Base-by-base conservation (phyloP, 2,888 invertebrate species). In the Mythimna pallens region DNA sequence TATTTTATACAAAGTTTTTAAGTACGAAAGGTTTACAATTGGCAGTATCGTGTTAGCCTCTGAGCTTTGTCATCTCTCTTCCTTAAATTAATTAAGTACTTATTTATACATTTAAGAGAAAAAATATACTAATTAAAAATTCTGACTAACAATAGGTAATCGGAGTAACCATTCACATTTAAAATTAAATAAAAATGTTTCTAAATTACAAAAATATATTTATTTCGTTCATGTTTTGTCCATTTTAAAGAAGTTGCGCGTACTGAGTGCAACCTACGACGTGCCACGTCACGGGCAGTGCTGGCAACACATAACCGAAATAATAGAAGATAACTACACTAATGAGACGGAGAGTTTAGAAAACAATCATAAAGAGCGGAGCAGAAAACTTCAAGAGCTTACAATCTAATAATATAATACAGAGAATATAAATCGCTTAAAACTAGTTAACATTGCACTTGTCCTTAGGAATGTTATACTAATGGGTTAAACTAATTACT, bases 371-470 rank as follows among this genome's bases (percentile, higher is more conserved):
- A 70, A 82, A 82, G 73, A 84, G 65, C 71, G 86, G 81, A 86
- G 86, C 83, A 83, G 75, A 78, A 86, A 83, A 71, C 76, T 78
- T 82, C 78, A 76, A 85, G 84, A 88, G 87, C 87, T 87, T 89
- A 92, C 89, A 86, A 88, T 90, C 84, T 92, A 93, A 91, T 90
- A 89, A 92, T 92, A 92, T 92, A 91, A 94, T 94, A 94, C 95
- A 95, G 94, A 94, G 89, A 89, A 89, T 89, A 90, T 92, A 94
- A 94, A 93, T 93, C 89, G 73, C 94, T 96, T 96, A 95, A 93
- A 96, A 96, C 95, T 96, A 96, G 96, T 94, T 94, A 96, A 96
- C 96, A 96, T 96, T 96, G 96, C 96, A 96, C 96, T 94, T 95
- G 94, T 96, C 96, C 96, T 94, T 96, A 95, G 95, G 95, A 94